Evolutionary conservation across 2,888 invertebrate genomes (phyloP), one percentile per base, ranked within the genome.

Genomic region (Ametastegia equiseti): DNA sequence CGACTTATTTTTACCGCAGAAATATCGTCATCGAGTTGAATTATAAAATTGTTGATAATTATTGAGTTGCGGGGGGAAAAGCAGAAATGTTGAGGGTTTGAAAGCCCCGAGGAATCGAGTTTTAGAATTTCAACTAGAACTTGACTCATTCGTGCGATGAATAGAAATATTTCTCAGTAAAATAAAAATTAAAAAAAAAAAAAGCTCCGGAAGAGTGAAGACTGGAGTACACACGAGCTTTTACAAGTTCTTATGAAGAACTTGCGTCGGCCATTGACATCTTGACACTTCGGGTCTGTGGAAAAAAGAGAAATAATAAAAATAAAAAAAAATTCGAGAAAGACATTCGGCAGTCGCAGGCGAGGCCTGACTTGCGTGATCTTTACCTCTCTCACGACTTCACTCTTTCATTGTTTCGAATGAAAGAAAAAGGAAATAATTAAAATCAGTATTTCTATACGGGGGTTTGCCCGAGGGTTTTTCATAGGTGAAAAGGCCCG

Each of bases 341-440:
- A 60, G n/a, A n/a, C n/a, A n/a, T n/a, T n/a, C n/a, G n/a, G n/a
- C n/a, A n/a, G n/a, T n/a, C n/a, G n/a, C n/a, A n/a, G 19, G 19
- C 3, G 13, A 4, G 27, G 27, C n/a, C n/a, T 19, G 67, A 9
- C 19, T 39, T 9, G 39, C 36, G 67, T 71, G 71, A 71, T 47
- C 47, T 47, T 71, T 9, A 23, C 71, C 71, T n/a, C 27, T 39
- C 9, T 36, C 36, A n/a, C n/a, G n/a, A n/a, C n/a, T n/a, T n/a
- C 27, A n/a, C 39, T 67, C 39, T 67, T n/a, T 19, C 13, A 39
- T 36, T 67, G 67, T 39, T 39, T 36, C n/a, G 71, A 30, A 71
- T 47, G 45, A 47, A 71, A 47, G 30, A 39, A 71, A 30, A 7
- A 45, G 71, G 71, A 71, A 71, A 71, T 39, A 71, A 71, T 71